phyloP scores from a whole-genome alignment of 2,888 invertebrate genomes.

The Agrenia bidenticulata region DNA sequence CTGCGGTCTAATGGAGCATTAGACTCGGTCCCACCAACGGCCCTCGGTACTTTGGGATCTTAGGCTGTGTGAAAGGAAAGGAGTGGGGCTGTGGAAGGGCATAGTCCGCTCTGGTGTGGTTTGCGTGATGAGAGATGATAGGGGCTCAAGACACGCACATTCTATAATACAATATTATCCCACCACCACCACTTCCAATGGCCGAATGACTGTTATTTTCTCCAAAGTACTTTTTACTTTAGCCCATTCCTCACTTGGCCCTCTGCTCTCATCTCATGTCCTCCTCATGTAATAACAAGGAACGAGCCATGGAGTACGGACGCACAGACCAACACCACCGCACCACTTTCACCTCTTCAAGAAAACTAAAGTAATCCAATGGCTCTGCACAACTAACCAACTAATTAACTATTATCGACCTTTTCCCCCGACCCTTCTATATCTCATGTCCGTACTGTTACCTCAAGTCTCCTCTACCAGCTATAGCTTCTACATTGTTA shows the following conservation, averaged over 20 bases:
- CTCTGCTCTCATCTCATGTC: not conserved
- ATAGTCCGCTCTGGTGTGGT: not conserved
- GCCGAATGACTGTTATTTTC: conserved; percentile 22
- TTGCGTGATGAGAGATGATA: conserved; percentile 33
- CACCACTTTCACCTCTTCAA: conserved; percentile 13
- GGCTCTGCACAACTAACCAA: not conserved
- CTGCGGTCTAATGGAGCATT: no score
- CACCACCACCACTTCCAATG: conserved; percentile 6
- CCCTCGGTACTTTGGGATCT: no score
- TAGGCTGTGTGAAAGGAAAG: not conserved
- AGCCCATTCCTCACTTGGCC: conserved; percentile 14
- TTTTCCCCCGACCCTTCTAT: not conserved
- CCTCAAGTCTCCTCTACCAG: no score
- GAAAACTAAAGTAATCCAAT: conserved; percentile 7
- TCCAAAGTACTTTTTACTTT: conserved; percentile 16
- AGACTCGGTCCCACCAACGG: no score
- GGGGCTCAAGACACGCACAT: conserved; percentile 20
- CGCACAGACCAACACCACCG: no score
- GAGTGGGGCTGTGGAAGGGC: not conserved
- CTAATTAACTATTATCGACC: conserved; percentile 23
- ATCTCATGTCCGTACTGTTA: no score
- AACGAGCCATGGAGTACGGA: not conserved
- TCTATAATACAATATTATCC: conserved; percentile 14
- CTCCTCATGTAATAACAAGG: not conserved
- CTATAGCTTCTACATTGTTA: no score